Evolutionary conservation across 2,113 vertebrate genomes (phyloP).

Genomic region (Melierax canorus): DNA sequence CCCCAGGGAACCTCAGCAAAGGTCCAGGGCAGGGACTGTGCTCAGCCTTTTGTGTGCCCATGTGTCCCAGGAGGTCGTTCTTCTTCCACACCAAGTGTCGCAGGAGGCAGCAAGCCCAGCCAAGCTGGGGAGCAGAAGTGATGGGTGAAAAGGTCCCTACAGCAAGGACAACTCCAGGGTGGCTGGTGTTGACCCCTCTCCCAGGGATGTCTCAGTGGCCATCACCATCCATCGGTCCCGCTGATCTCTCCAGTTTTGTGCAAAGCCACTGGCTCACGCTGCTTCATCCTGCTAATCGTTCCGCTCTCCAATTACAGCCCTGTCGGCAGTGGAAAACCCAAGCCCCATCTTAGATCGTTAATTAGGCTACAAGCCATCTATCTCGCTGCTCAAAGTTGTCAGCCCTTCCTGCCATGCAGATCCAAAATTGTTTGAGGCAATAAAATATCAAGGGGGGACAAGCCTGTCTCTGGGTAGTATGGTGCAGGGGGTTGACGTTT

Average conservation of each 20-base stretch:
- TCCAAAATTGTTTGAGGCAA: neutral
- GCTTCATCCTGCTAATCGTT: neutral
- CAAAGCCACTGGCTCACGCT: neutral
- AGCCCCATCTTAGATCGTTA: neutral
- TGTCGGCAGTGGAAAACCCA: neutral
- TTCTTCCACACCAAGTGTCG: neutral
- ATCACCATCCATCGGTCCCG: neutral
- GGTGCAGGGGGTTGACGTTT: neutral
- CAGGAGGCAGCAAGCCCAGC: neutral
- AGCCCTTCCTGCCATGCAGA: neutral
- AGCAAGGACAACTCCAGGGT: accelerated
- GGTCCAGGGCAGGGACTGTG: neutral
- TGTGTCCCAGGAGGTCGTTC: neutral
- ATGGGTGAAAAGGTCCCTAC: neutral
- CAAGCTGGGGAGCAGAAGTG: neutral
- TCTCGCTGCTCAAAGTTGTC: neutral
- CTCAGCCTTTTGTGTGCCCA: neutral
- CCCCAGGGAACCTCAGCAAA: accelerated
- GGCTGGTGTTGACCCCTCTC: neutral
- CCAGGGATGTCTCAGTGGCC: accelerated
- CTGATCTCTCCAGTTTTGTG: neutral
- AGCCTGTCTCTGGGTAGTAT: neutral
- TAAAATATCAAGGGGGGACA: neutral
- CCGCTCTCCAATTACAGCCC: neutral
- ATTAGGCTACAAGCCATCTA: neutral